Percentiles rank a stretch among this genome's conserved stretches.
Conservation (phyloP, 2,888 invertebrate genomes). For the Eumacrocentrus americanus region DNA sequence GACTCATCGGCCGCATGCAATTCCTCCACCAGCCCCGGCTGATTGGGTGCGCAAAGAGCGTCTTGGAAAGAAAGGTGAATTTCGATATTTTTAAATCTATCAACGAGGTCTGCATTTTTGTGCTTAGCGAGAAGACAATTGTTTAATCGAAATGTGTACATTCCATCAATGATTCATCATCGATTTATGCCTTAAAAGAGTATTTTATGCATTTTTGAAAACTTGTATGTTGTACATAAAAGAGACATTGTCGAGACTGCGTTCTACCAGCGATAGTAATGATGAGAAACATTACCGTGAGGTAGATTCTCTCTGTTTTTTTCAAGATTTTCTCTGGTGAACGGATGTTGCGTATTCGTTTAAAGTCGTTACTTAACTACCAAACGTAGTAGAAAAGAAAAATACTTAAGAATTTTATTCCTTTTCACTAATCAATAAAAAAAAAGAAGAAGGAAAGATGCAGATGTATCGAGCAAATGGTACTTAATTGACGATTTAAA, state of each 20-base stretch:
- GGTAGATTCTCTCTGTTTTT: not conserved
- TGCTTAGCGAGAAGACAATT: slow-evolving; percentile 5
- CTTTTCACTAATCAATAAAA: not conserved
- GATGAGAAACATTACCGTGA: not conserved
- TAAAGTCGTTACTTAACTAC: not conserved
- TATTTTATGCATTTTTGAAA: not conserved
- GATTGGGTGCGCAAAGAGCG: slow-evolving; percentile 89
- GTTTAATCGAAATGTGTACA: slow-evolving; percentile 1
- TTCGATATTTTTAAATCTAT: slow-evolving; percentile 80
- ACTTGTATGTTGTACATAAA: not conserved
- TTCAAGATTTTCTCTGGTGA: not conserved
- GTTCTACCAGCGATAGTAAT: not conserved
- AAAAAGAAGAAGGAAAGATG: not conserved
- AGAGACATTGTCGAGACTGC: not conserved
- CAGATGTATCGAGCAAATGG: not conserved
- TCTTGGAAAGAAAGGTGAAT: slow-evolving; percentile 93
- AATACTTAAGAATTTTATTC: not conserved
- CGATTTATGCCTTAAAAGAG: not conserved
- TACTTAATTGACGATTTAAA: not conserved
- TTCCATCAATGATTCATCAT: not conserved
- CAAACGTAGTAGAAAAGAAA: not conserved
- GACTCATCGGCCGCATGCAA: slow-evolving; percentile 59
- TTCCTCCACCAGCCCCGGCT: slow-evolving; percentile 69
- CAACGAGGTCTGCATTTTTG: not conserved
- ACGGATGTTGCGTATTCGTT: not conserved